A percentile compares a stretch with the other conserved stretches of the same genome.
These are phyloP conservation scores for Drosophila murphyi DNA, from an alignment of 1,140 invertebrate genomes.

Conservation along the genomic window DNA sequence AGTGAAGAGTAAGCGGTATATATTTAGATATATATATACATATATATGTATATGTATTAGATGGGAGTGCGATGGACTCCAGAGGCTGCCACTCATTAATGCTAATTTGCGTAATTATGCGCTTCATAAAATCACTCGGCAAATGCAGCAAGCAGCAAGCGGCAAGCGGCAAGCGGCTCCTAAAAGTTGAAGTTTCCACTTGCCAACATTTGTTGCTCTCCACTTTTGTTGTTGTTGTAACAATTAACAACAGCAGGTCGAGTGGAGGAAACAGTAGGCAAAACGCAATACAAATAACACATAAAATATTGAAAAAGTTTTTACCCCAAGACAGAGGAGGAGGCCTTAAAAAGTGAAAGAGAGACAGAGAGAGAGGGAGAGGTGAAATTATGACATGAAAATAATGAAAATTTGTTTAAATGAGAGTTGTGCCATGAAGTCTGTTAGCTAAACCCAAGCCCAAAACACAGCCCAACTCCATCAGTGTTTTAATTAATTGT, in stretches of 20 bases:
- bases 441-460: slow-evolving; percentile 4
- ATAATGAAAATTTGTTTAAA: slow-evolving; percentile 71
- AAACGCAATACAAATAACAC: slow-evolving; percentile 78
- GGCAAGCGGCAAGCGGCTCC: slow-evolving; percentile 50
- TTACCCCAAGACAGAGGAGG: slow-evolving; percentile 13
- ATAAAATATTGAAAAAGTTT: slow-evolving; percentile 82
- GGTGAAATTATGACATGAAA: slow-evolving; percentile 52
- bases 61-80: slow-evolving; percentile 43
- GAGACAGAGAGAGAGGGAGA: neutral
- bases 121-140: slow-evolving; percentile 78
- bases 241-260: slow-evolving; percentile 70
- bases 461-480: slow-evolving; percentile 6
- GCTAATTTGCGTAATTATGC: slow-evolving; percentile 84
- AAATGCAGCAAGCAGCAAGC: slow-evolving; percentile 65
- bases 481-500: neutral
- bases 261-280: slow-evolving; percentile 55
- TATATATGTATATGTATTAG: slow-evolving; percentile 16
- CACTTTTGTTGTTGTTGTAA: slow-evolving; percentile 50
- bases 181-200: slow-evolving; percentile 63
- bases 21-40: slow-evolving; percentile 1
- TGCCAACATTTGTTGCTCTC: slow-evolving; percentile 35
- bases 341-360: neutral
- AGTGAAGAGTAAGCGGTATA: slow-evolving; percentile 16
- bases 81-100: slow-evolving; percentile 69
- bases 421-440: slow-evolving; percentile 49